A percentile compares a stretch with the other conserved stretches of the same genome.
phyloP scores from a whole-genome alignment of 2,888 invertebrate species.

The Lithophane semibrunnea region DNA sequence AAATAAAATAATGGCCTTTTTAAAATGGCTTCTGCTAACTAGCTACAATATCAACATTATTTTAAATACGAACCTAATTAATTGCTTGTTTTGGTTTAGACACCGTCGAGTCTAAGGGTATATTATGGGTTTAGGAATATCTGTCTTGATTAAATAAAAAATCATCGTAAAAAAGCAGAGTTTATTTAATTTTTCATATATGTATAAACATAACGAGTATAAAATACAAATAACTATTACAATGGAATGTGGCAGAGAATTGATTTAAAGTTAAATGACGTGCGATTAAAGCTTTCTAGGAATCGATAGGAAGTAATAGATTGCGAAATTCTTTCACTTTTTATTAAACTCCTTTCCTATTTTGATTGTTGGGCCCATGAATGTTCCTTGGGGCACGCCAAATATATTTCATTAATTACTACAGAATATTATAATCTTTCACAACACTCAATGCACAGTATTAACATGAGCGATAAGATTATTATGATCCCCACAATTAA shows the following conservation, averaged over 20 bases:
- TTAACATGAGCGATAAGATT: constrained; percentile 71
- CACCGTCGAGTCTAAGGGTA: not conserved
- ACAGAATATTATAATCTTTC: not conserved
- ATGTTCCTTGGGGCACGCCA: not conserved
- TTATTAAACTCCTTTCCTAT: not conserved
- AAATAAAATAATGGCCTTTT: constrained; percentile 65
- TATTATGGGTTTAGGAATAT: not conserved
- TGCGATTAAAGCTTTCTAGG: not conserved
- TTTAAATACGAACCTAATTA: constrained; percentile 26
- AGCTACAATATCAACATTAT: constrained; percentile 1
- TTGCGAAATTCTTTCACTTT: not conserved
- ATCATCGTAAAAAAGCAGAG: not conserved
- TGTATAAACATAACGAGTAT: not conserved
- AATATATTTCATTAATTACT: not conserved
- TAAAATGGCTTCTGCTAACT: constrained; percentile 47
- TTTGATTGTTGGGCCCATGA: not conserved
- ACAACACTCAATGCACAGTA: constrained; percentile 61
- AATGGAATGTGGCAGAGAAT: not conserved
- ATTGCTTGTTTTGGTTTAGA: not conserved
- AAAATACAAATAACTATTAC: not conserved
- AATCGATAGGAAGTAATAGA: not conserved
- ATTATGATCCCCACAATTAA: constrained; percentile 69
- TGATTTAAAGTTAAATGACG: not conserved
- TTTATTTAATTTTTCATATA: constrained; percentile 22
- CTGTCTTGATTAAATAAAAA: not conserved